Evolutionary conservation across 1,140 invertebrate genomes (phyloP), one percentile per base, ranked within the genome.

Genomic region (Drosophila equinoxialis): DNA sequence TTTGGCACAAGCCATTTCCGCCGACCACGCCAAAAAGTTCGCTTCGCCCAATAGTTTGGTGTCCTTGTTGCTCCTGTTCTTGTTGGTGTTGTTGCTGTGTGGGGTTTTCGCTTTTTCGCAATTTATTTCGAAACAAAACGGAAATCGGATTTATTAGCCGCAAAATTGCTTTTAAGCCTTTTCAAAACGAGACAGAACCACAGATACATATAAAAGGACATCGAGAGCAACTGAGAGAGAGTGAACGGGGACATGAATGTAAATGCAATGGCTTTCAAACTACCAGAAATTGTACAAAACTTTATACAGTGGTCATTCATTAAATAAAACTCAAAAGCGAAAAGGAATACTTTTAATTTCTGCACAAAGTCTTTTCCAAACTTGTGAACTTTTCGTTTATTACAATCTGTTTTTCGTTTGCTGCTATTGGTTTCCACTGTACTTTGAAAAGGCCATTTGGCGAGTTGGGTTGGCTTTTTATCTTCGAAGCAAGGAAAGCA

Each of bases 141-240:
- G 79, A 89, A 91, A 91, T 91, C 89, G 84, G 89, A 91, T 91
- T 91, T 91, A 91, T 91, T 91, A 91, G 90, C 89, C 89, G 73
- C 84, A 91, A 91, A 91, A 91, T 91, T 91, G 89, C 89, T 81
- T 89, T 89, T 90, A 87, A 90, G 78, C 77, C 68, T 79, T 69
- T 65, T 73, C 65, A 87, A 86, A 87, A 71, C 68, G 14, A 51
- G 45, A 51, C 6, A 23, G 17, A 51, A 51, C 20, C 17, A 51
- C 45, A 51, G 17, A 51, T 51, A 20, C 45, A 51, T 51, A 20
- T 23, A 7, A 11, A 51, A 51, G 23, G 20, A 48, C 7, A 48
- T 3, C 5, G 14, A 6, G 14, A 45, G 14, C 13, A 45, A 17
- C 6, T 0, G 42, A 23, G 26, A 14, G 6, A 5, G 6, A 5